phyloP scores from a whole-genome alignment of 2,797 vertebrate genomes.

The Sarcophilus harrisii region DNA sequence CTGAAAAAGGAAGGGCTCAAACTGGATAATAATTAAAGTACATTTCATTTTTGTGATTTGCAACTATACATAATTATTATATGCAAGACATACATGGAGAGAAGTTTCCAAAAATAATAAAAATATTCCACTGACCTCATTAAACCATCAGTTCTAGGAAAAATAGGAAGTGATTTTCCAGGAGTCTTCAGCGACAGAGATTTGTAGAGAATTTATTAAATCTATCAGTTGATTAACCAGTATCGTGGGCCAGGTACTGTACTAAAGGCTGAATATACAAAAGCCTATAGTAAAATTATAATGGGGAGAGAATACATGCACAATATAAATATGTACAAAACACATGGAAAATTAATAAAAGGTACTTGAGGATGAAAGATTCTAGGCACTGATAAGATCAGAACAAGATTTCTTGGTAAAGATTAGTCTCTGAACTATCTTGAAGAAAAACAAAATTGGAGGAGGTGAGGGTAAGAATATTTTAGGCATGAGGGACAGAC shows the following conservation, averaged over 20 bases:
- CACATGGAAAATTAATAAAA: neutral
- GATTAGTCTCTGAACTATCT: neutral
- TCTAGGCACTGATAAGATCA: neutral
- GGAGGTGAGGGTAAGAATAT: neutral
- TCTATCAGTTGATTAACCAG: too few species aligned
- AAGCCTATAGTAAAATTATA: neutral
- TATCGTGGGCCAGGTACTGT: neutral
- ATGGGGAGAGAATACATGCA: neutral
- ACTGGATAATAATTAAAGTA: too few species aligned
- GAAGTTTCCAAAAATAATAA: too few species aligned
- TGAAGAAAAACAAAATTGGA: neutral
- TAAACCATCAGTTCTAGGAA: too few species aligned
- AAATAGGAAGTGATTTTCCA: too few species aligned
- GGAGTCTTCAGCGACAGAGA: too few species aligned
- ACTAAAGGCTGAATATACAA: neutral
- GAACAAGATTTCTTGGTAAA: neutral
- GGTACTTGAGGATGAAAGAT: neutral
- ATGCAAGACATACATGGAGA: too few species aligned
- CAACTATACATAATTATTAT: too few species aligned
- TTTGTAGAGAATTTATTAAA: too few species aligned
- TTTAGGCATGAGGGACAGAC: neutral
- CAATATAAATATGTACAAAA: neutral
- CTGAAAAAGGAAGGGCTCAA: too few species aligned
- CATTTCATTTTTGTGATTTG: too few species aligned
- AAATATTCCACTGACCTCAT: too few species aligned